Conservation (phyloP, 2,888 invertebrate species). For the Euplexia lucipara region DNA sequence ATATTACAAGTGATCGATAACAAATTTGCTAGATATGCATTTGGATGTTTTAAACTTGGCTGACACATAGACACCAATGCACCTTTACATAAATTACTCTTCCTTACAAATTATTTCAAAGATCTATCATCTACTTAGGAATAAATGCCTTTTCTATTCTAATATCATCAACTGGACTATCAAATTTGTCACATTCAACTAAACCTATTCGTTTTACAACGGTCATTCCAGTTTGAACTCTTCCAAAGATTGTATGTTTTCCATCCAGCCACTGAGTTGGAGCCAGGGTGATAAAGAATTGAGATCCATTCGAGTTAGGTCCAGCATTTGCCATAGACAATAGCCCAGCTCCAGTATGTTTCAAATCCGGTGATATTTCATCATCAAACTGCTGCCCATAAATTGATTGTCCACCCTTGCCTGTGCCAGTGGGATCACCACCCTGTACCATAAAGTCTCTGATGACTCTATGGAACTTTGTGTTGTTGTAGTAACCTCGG, state of each 20-base stretch:
- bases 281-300: slow-evolving; percentile 99
- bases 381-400: slow-evolving; percentile 99
- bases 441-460: slow-evolving; percentile 98
- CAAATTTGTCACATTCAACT: slow-evolving; percentile 98
- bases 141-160: slow-evolving; percentile 92
- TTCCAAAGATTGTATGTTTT: slow-evolving; percentile 99
- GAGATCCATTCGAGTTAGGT: slow-evolving; percentile 98
- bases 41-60: neutral
- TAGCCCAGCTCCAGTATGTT: slow-evolving; percentile 98
- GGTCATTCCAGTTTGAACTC: slow-evolving; percentile 96
- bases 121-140: slow-evolving; percentile 70
- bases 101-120: neutral
- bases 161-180: slow-evolving; percentile 97
- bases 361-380: slow-evolving; percentile 98
- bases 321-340: slow-evolving; percentile 99
- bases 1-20: neutral
- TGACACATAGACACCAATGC: neutral
- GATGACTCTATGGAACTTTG: slow-evolving; percentile 99
- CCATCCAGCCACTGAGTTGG: slow-evolving; percentile 99
- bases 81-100: neutral
- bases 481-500: slow-evolving; percentile 98
- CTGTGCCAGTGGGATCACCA: slow-evolving; percentile 99
- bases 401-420: slow-evolving; percentile 98
- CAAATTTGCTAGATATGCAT: slow-evolving; percentile 1
- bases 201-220: slow-evolving; percentile 98